Evolutionary conservation across 2,888 invertebrate species (phyloP), one percentile per base, ranked within the genome.

Genomic region (Caenorhabditis macrosperma): DNA sequence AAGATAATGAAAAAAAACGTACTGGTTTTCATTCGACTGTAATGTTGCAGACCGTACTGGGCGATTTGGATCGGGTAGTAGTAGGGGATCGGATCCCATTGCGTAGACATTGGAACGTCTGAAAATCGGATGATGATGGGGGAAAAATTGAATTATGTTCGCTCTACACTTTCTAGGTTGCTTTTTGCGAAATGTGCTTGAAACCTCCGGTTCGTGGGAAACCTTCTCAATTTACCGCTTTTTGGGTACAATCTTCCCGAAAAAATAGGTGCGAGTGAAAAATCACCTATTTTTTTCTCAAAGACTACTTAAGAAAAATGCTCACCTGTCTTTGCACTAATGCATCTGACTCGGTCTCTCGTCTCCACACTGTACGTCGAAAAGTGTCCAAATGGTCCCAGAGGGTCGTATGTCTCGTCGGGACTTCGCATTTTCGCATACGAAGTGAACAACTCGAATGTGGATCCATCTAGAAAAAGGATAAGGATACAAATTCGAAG

Each of bases 31-130:
- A 85, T 79, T 91, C 97, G 97, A 91, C 96, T 96, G 91, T 96
- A 99, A 92, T 99, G 99, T 10, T 97, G 95, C 71, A 99, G 92
- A 0, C 96, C 99, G 91, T 96, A 99, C 91, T 99, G 99, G 6
- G 98, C 97, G 84, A 99, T 97, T 92, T 99, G 98, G 0, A 97
- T 98, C 0, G 98, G 97, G 92, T 99, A 99, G 91, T 94, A 96
- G 91, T 98, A 97, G 0, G 98, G 98, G 81, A 94, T 94, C 38
- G 95, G 94, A 88, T 96, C 95, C 99, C 99, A 99, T 91, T 97
- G 97, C 0, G 95, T 95, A n/a, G 96, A 96, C 66, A 97, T 94
- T 0, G 97, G 97, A 17, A 97, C 96, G 55, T 92, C 92, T 92
- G 84, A 15, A 82, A 66, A 64, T n/a, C n/a, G n/a, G n/a, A n/a